Evolutionary conservation across 2,888 invertebrate species (phyloP).

Genomic region (Serrognathus titanus): DNA sequence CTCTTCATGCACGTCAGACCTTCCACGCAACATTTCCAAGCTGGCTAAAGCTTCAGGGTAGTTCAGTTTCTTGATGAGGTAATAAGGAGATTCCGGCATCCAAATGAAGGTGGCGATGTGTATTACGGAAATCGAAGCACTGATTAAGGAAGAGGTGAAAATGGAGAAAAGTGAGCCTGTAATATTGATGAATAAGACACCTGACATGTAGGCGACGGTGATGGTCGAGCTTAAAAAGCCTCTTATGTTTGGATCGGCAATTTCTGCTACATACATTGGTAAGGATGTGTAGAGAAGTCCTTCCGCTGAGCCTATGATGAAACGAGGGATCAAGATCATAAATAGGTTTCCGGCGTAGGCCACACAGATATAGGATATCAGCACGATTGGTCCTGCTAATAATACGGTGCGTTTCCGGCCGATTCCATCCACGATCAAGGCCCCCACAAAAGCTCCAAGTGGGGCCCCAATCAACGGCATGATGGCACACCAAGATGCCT

Average conservation of each 20-base stretch:
- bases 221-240: constrained; percentile 61
- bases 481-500: constrained; percentile 62
- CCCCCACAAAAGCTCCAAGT: constrained; percentile 59
- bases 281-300: constrained; percentile 45
- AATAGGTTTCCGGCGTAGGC: constrained; percentile 50
- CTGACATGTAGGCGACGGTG: constrained; percentile 55
- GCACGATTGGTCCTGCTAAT: constrained; percentile 45
- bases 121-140: constrained; percentile 56
- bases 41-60: constrained; percentile 49
- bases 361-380: constrained; percentile 59
- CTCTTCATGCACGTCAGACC: constrained; percentile 52
- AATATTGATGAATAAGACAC: constrained; percentile 60
- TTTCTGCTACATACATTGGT: constrained; percentile 60
- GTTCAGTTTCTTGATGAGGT: constrained; percentile 44
- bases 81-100: constrained; percentile 66
- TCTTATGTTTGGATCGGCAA: constrained; percentile 54
- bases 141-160: constrained; percentile 55
- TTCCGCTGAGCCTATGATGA: constrained; percentile 55
- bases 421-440: constrained; percentile 60
- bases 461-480: constrained; percentile 64
- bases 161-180: constrained; percentile 59
- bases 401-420: constrained; percentile 57
- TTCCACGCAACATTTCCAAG: constrained; percentile 58
- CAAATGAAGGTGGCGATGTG: constrained; percentile 58
- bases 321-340: constrained; percentile 19